These are phyloP conservation scores for Amphipoea lucens DNA, from an alignment of 2,888 invertebrate species.

Conservation along the genomic window DNA sequence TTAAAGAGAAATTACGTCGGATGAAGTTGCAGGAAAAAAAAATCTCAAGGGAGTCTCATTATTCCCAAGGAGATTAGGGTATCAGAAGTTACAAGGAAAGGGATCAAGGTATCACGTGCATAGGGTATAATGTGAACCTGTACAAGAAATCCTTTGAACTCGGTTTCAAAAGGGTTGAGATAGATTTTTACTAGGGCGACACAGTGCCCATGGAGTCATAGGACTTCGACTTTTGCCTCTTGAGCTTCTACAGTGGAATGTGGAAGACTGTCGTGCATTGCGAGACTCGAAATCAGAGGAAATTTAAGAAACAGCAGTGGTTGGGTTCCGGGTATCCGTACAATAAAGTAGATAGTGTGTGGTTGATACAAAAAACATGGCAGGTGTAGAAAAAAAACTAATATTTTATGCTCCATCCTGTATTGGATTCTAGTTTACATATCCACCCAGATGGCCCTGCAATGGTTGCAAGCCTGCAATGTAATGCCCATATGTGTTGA, in stretches of 20 bases:
- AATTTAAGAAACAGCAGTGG: background rate
- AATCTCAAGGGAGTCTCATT: constrained; percentile 8
- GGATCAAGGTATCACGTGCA: constrained; percentile 9
- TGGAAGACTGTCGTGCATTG: background rate
- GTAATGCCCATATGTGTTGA: background rate
- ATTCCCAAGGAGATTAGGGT: constrained; percentile 35
- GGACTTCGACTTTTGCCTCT: background rate
- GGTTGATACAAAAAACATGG: background rate
- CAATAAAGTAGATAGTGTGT: background rate
- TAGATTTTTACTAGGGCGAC: constrained; percentile 44
- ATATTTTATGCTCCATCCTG: background rate
- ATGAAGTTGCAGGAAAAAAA: background rate
- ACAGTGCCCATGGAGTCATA: constrained; percentile 6
- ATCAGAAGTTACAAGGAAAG: constrained; percentile 36
- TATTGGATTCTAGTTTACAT: background rate
- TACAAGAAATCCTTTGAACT: constrained; percentile 8
- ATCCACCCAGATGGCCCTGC: background rate
- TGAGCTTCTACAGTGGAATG: background rate
- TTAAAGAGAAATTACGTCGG: background rate
- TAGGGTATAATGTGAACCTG: constrained; percentile 11
- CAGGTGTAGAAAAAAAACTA: background rate
- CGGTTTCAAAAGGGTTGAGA: constrained; percentile 26
- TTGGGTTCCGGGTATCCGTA: background rate
- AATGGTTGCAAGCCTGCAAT: background rate
- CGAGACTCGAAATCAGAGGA: background rate